Base-by-base conservation (phyloP, 2,888 invertebrate species). In the Eudemis profundana region DNA sequence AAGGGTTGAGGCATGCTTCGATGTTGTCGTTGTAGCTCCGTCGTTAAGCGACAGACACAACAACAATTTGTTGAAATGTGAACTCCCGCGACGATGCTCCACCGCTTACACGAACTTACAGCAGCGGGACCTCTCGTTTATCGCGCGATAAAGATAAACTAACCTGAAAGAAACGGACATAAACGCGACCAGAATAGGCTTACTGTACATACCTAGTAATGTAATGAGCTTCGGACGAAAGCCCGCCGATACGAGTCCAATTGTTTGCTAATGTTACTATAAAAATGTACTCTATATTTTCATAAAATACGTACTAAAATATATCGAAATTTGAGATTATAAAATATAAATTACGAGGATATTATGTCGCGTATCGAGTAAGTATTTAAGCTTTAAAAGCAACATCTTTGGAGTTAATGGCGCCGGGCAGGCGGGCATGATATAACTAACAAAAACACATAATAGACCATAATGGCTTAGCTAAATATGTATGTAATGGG, bases 241-340 rank as follows among this genome's bases (percentile, higher is more conserved):
- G 4, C 53, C 61, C 61, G 46, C 53, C 63, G 56, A 63, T 47
- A 63, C 42, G 63, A 57, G 63, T 64, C 50, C 63, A 64, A 64
- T 64, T 64, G 57, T 64, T 57, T 64, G 57, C 63, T 64, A 64
- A 27, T 47, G 63, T 56, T 56, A 57, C 14, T 61, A 47, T 47
- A 57, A 21, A 56, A 64, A 64, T 49, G 57, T 57, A 56, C 47
- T 50, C 57, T 64, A 64, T 57, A 64, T 64, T 57, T 64, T 57
- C 57, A 57, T 64, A 57, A 64, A 42, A 50, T 64, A 63, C 56
- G 56, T 63, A 63, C 46, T 38, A 47, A 54, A 63, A 57, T 64
- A 57, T 64, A 64, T 64, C 57, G 49, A 61, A 56, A 40, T 42
- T 64, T 57, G 49, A 64, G 36, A 50, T 57, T 40, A 62, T 49